phyloP scores from a whole-genome alignment of 2,113 vertebrate genomes.

The Corapipo altera region DNA sequence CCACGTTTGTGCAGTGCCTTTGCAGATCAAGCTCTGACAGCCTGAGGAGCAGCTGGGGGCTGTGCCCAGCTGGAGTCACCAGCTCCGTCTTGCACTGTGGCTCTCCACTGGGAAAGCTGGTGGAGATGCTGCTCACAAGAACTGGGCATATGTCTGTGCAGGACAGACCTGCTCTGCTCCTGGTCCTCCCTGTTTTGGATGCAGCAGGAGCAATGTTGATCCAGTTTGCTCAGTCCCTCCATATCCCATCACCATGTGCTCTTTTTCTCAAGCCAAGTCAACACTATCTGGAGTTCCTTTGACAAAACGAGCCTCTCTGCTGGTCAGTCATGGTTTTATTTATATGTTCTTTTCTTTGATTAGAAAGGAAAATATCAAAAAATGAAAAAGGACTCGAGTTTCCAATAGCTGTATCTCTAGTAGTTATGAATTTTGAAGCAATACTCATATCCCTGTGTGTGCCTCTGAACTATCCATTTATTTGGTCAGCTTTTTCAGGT shows the following conservation, averaged over 20 bases:
- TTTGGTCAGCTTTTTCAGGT: conserved; percentile 48
- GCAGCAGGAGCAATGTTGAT: neutral
- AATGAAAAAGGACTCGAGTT: neutral
- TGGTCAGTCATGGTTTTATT: conserved; percentile 55
- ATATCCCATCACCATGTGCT: neutral
- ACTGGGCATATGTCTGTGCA: neutral
- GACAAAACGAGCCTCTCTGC: conserved; percentile 16
- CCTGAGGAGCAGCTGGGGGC: neutral
- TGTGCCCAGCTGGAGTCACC: neutral
- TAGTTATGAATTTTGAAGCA: conserved; percentile 36
- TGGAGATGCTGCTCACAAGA: neutral
- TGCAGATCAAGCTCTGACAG: neutral
- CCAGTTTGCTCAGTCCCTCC: neutral
- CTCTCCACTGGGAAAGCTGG: neutral
- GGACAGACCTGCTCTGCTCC: neutral
- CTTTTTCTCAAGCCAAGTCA: neutral
- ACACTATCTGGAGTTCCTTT: neutral
- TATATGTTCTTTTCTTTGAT: conserved; percentile 53
- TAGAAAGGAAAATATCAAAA: conserved; percentile 16
- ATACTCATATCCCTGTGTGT: neutral
- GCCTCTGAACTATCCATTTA: conserved; percentile 43
- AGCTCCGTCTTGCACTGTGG: neutral
- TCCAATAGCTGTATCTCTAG: neutral
- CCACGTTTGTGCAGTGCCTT: neutral
- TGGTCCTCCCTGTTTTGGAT: neutral